phyloP scores from a whole-genome alignment of 2,113 vertebrate genomes.

The Myrmecophaga tridactyla region DNA sequence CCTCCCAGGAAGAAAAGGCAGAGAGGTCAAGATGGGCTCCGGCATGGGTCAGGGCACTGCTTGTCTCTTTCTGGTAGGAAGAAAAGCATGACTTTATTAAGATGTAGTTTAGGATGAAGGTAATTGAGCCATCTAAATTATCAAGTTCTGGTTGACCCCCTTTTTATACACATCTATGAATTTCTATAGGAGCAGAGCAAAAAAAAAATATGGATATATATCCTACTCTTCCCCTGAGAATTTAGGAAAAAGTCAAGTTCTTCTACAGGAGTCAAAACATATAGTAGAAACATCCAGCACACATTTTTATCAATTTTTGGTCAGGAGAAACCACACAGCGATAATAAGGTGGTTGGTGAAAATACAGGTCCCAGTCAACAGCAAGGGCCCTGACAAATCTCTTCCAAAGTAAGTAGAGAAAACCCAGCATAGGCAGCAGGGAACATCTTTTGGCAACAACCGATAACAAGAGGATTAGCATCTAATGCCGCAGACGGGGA shows the following conservation, averaged over 20 bases:
- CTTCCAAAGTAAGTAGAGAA: not conserved
- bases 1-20: slow-evolving; percentile 99
- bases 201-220: not conserved
- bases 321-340: not conserved
- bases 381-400: not conserved
- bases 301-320: not conserved
- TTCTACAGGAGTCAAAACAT: not conserved
- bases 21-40: slow-evolving; percentile 99
- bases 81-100: not conserved
- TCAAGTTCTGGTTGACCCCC: not conserved
- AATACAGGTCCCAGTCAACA: not conserved
- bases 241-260: slow-evolving; percentile 21
- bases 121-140: not conserved
- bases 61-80: slow-evolving; percentile 94
- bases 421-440: not conserved
- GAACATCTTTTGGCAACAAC: not conserved
- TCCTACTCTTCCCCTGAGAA: not conserved
- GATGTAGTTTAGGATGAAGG: slow-evolving; percentile 6
- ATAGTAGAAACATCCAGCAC: not conserved
- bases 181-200: not conserved
- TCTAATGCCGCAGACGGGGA: not conserved
- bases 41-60: slow-evolving; percentile 96
- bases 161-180: not conserved
- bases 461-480: not conserved
- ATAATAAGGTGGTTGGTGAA: not conserved